These are phyloP conservation scores for Brachionus angularis DNA, from an alignment of 1,140 invertebrate species.

Conservation along the genomic window DNA sequence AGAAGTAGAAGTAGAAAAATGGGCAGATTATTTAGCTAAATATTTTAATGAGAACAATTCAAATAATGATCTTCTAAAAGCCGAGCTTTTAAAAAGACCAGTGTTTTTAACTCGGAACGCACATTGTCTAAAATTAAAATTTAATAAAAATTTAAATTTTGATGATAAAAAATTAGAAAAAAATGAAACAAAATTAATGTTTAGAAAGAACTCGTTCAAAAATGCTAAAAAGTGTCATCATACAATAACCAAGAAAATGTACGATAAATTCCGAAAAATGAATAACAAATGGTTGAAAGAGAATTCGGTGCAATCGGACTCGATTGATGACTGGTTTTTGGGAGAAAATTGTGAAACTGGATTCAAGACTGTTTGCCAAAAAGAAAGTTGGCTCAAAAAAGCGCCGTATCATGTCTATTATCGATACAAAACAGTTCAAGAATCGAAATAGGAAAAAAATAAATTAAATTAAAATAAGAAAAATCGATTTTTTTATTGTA, in stretches of 20 bases:
- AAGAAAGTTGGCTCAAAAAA: constrained; percentile 6
- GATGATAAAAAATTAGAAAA: background rate
- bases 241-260: constrained; percentile 33
- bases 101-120: constrained; percentile 30
- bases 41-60: background rate
- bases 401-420: constrained; percentile 24
- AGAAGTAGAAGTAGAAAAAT: constrained; percentile 7
- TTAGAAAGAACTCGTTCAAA: constrained; percentile 28
- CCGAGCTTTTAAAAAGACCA: background rate
- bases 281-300: constrained; percentile 37
- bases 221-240: background rate
- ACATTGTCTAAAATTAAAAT: constrained; percentile 1
- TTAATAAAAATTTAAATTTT: too few species aligned
- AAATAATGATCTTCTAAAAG: background rate
- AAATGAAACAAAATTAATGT: background rate
- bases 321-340: constrained; percentile 26
- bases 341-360: constrained; percentile 1
- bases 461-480: background rate
- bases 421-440: constrained; percentile 37
- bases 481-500: background rate
- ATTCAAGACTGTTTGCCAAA: background rate
- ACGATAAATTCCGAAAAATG: constrained; percentile 27
- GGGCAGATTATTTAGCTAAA: constrained; percentile 6
- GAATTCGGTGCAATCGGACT: background rate
- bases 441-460: background rate